Evolutionary conservation across 1,140 invertebrate species (phyloP).

Genomic region (Rhynchophorus ferrugineus): DNA sequence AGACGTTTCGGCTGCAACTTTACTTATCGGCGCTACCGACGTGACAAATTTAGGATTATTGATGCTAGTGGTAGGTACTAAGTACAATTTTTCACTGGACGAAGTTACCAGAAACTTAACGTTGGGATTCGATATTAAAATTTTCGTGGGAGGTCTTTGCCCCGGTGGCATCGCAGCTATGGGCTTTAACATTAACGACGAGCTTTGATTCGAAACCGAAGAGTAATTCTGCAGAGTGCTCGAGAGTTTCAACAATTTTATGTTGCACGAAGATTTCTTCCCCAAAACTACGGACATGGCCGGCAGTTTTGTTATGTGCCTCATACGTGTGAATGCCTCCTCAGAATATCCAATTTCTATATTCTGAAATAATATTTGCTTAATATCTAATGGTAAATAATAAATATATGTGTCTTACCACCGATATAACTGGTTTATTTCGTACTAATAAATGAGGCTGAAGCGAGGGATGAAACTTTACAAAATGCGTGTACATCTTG

Average conservation of each 20-base stretch:
- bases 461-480: constrained; percentile 19
- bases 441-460: constrained; percentile 23
- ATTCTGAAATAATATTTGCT: constrained; percentile 11
- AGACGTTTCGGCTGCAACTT: constrained; percentile 5
- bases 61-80: constrained; percentile 3
- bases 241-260: neutral
- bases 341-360: constrained; percentile 7
- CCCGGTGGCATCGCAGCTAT: neutral
- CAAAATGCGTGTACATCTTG: constrained; percentile 25
- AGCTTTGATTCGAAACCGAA: too few relatives aligned
- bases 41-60: constrained; percentile 2
- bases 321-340: constrained; percentile 3
- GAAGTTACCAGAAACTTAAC: constrained; percentile 1
- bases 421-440: too few relatives aligned
- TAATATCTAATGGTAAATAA: too few relatives aligned
- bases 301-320: constrained; percentile 8
- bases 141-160: neutral
- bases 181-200: neutral
- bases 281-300: neutral
- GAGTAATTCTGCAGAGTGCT: too few relatives aligned
- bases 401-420: too few relatives aligned
- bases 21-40: constrained; percentile 9
- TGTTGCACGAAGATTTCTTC: neutral
- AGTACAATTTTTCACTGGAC: neutral
- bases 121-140: neutral